phyloP scores from a whole-genome alignment of 2,888 invertebrate genomes.

The Poecilus cupreus region DNA sequence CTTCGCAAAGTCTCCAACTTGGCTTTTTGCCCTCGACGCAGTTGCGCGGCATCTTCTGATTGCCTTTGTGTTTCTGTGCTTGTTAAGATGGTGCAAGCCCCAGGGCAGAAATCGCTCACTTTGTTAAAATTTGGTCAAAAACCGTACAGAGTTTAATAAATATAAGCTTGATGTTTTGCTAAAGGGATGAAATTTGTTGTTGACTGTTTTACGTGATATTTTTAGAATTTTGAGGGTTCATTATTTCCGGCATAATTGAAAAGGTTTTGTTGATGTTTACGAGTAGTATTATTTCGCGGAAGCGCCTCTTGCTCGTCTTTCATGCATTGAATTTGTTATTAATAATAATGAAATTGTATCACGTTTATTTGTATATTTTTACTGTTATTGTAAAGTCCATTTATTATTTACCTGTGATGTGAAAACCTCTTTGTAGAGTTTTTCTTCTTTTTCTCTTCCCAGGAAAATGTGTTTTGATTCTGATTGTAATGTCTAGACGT shows the following conservation, averaged over 20 bases:
- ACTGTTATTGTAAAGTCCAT: neutral
- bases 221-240: neutral
- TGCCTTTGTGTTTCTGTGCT: slow-evolving; percentile 45
- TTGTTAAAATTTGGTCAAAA: slow-evolving; percentile 49
- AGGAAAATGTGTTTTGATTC: slow-evolving; percentile 16
- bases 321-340: neutral
- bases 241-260: slow-evolving; percentile 7
- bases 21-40: slow-evolving; percentile 32
- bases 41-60: slow-evolving; percentile 23
- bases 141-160: slow-evolving; percentile 9
- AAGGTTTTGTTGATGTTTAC: neutral
- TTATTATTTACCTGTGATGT: neutral
- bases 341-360: too few species aligned
- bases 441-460: neutral
- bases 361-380: neutral
- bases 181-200: neutral
- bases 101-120: slow-evolving; percentile 27
- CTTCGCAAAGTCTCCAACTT: neutral
- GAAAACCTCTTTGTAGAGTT: neutral
- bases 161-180: slow-evolving; percentile 1
- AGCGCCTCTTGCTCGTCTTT: too few species aligned
- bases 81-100: slow-evolving; percentile 23
- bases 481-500: neutral
- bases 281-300: neutral
- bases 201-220: neutral